Conservation (phyloP, 1,140 invertebrate genomes). For the Bradynema listronoti region DNA sequence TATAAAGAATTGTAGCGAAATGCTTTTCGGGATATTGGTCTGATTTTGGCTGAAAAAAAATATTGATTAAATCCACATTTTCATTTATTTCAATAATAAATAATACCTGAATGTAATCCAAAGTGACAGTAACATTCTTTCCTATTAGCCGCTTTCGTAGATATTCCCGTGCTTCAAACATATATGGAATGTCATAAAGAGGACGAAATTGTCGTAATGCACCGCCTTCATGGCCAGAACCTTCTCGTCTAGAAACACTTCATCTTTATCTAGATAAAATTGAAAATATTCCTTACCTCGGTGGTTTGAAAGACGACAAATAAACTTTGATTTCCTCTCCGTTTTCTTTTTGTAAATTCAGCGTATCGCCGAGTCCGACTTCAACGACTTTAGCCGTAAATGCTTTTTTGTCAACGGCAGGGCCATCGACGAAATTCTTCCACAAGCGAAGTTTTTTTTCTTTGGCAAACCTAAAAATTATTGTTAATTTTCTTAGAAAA, state of each 20-base stretch:
- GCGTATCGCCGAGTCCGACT: slow-evolving; percentile 83
- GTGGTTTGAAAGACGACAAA: slow-evolving; percentile 85
- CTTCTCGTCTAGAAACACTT: slow-evolving; percentile 59
- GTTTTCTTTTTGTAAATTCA: slow-evolving; percentile 74
- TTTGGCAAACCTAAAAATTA: slow-evolving; percentile 66
- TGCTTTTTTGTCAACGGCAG: slow-evolving; percentile 15
- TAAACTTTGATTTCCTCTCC: slow-evolving; percentile 83
- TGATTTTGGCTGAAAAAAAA: slow-evolving; percentile 62
- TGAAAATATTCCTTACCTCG: slow-evolving; percentile 62
- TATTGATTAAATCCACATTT: neutral
- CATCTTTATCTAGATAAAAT: neutral
- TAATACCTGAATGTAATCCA: slow-evolving; percentile 88
- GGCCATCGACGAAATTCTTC: slow-evolving; percentile 68
- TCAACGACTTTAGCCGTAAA: slow-evolving; percentile 65
- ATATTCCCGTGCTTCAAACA: slow-evolving; percentile 92
- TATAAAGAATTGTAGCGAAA: slow-evolving; percentile 80
- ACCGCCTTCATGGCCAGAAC: neutral
- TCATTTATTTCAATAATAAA: neutral
- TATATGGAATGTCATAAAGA: slow-evolving; percentile 91
- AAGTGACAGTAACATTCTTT: slow-evolving; percentile 75
- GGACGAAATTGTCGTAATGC: slow-evolving; percentile 66
- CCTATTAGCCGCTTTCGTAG: slow-evolving; percentile 89
- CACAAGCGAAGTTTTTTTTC: slow-evolving; percentile 76
- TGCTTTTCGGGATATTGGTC: slow-evolving; percentile 88
- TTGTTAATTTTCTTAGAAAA: neutral